Evolutionary conservation across 2,113 vertebrate genomes (phyloP).

Genomic region (Neogale vison): DNA sequence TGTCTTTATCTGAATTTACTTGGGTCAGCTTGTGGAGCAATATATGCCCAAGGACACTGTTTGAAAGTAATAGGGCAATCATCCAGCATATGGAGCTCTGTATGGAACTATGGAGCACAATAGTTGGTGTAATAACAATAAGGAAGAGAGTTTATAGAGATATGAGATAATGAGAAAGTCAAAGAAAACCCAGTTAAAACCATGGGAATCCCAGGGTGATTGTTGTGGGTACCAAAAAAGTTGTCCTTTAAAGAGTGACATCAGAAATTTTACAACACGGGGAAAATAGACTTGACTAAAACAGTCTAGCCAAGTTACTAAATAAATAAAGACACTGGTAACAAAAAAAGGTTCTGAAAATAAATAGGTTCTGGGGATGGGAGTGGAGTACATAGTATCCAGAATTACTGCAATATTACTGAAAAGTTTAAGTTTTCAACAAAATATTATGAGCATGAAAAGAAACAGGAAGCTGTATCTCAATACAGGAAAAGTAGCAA

Average conservation of each 20-base stretch:
- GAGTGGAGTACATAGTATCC: background rate
- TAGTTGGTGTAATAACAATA: background rate
- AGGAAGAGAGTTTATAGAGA: background rate
- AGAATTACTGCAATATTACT: background rate
- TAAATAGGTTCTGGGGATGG: background rate
- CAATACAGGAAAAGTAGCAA: background rate
- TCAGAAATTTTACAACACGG: background rate
- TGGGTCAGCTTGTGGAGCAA: background rate
- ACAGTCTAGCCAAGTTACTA: background rate
- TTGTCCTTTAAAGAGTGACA: background rate
- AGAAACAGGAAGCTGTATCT: background rate
- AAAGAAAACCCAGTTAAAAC: background rate
- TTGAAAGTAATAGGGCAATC: background rate
- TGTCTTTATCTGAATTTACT: background rate
- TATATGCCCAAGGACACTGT: background rate
- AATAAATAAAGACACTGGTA: background rate
- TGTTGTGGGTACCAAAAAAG: background rate
- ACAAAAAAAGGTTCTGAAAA: background rate
- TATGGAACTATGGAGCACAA: background rate
- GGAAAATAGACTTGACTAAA: background rate
- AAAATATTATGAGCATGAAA: background rate
- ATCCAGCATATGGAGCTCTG: background rate
- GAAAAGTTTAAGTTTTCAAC: background rate
- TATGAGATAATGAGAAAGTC: background rate
- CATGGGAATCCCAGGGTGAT: background rate